These are phyloP conservation scores for Dendropsophus ebraccatus DNA, from an alignment of 2,113 vertebrate species.

Conservation along the genomic window DNA sequence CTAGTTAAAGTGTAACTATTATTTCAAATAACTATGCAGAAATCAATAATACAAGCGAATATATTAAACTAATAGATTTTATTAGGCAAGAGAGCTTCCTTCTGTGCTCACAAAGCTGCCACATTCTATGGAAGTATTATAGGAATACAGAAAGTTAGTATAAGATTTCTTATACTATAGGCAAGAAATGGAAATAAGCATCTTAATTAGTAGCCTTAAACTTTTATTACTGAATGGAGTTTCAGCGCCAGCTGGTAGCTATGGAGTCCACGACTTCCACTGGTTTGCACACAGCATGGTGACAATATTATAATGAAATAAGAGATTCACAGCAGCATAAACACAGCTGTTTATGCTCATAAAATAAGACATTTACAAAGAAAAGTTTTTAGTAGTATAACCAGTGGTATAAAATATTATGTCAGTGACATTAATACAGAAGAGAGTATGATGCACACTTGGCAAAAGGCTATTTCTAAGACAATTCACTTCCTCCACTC, in stretches of 20 bases:
- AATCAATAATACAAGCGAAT: no score
- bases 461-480: slow-evolving; percentile 66
- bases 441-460: slow-evolving; percentile 66
- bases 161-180: no score
- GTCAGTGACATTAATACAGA: slow-evolving; percentile 72
- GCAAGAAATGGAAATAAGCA: no score
- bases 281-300: slow-evolving; percentile 59
- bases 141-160: no score
- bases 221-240: slow-evolving; percentile 58
- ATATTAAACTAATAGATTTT: no score
- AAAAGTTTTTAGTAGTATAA: slow-evolving; percentile 70
- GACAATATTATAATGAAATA: slow-evolving; percentile 68
- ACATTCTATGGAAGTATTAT: no score
- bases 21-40: no score
- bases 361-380: slow-evolving; percentile 69
- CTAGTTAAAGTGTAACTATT: no score
- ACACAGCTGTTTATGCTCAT: slow-evolving; percentile 69
- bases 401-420: slow-evolving; percentile 69
- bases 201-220: slow-evolving; percentile 53
- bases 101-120: no score
- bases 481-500: slow-evolving; percentile 63
- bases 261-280: slow-evolving; percentile 58
- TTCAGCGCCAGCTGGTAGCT: slow-evolving; percentile 63
- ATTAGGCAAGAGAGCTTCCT: no score
- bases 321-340: slow-evolving; percentile 67